phyloP scores from a whole-genome alignment of 2,888 invertebrate genomes.

The Napeogenes inachia region DNA sequence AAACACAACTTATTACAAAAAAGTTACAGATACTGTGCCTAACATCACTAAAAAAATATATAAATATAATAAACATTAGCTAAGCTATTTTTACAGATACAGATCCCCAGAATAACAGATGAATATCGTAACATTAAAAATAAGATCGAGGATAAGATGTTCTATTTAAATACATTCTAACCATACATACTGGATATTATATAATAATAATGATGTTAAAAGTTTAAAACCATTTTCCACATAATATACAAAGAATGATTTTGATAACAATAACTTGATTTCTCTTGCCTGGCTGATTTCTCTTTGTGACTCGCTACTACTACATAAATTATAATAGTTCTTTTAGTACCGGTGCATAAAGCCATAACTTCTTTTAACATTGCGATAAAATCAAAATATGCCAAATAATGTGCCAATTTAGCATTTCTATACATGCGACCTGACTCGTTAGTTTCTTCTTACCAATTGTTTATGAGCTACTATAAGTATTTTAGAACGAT shows the following conservation, averaged over 20 bases:
- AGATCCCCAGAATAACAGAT: background rate
- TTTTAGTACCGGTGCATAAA: background rate
- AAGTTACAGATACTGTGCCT: no score
- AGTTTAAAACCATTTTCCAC: no score
- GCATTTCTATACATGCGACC: constrained; percentile 2
- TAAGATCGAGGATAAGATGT: background rate
- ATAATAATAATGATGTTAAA: background rate
- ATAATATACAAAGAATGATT: no score
- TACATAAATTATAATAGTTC: constrained; percentile 1
- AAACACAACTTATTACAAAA: no score
- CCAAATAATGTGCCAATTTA: constrained; percentile 6
- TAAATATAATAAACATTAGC: no score
- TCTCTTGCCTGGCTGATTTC: background rate
- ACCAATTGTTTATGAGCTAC: constrained; percentile 6
- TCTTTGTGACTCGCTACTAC: background rate
- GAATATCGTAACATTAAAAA: background rate
- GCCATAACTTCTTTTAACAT: constrained; percentile 7
- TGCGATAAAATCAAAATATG: constrained; percentile 1
- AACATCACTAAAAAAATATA: no score
- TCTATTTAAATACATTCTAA: background rate
- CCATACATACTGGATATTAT: background rate
- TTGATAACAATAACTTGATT: background rate
- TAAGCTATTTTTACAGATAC: background rate
- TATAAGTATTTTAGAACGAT: background rate
- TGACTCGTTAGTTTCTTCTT: constrained; percentile 1